Evolutionary conservation across 2,113 vertebrate genomes (phyloP), one percentile per base, ranked within the genome.

Genomic region (Upupa epops): DNA sequence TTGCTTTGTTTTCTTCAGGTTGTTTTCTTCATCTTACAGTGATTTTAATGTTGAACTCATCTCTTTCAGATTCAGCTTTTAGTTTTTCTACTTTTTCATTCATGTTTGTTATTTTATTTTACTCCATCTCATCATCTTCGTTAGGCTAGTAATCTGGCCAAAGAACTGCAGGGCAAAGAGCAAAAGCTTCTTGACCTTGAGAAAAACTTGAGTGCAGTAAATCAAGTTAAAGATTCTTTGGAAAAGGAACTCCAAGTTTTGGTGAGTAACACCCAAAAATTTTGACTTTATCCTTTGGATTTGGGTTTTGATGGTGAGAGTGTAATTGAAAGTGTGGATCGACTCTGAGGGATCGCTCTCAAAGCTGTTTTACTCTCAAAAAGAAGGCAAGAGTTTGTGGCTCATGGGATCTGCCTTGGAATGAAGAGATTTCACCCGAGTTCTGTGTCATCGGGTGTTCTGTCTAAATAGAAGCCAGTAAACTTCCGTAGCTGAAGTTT

Each of bases 61-160:
- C 91, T 95, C 26, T 91, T 91, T 90, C 64, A 83, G 24, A 61
- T 32, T 93, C 84, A 63, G 4, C 13, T 94, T 96, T 89, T 95
- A 48, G 49, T 79, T 96, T 95, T 70, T 90, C 89, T 72, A 11
- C 48, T 90, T 95, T 87, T 68, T 92, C 91, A 94, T 95, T 94
- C 81, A 78, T 89, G 37, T 88, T 89, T 55, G 70, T 80, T 78
- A 89, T 96, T 95, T 94, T 94, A 77, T 94, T 91, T 94, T 92
- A 36, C 76, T 72, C 65, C 95, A 71, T 92, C 34, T 94, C 66
- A 77, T 79, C 71, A 58, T 59, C 74, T 92, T 65, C 59, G 95
- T 86, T 92, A 99, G 99, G 98, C 98, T 92, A 97, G 83, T 97
- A 98, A 98, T 94, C 76, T 99, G 95, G 96, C 96, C 95, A 98